Conservation (phyloP, 1,140 invertebrate genomes). For the Ostrea denselamellosa region DNA sequence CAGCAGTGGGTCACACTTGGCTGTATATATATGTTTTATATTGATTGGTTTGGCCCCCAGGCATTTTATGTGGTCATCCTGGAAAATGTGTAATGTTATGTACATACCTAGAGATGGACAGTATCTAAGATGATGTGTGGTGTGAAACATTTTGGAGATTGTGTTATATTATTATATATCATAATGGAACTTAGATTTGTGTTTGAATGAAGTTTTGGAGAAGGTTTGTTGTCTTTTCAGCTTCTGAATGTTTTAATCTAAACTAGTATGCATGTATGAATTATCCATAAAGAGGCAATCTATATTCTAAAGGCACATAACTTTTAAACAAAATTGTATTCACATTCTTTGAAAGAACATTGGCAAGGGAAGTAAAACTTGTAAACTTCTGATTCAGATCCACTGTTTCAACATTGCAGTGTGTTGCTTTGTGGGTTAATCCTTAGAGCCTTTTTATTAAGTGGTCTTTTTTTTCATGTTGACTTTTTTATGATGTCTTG, state of each 20-base stretch:
- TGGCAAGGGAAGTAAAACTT: too few species aligned
- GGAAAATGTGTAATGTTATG: not conserved
- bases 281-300: too few species aligned
- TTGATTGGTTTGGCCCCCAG: slow-evolving; percentile 27
- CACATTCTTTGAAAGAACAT: too few species aligned
- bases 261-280: too few species aligned
- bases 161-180: not conserved
- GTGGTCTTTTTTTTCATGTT: slow-evolving; percentile 10
- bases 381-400: not conserved
- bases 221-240: not conserved
- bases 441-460: not conserved
- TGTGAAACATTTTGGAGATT: not conserved
- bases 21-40: slow-evolving; percentile 10
- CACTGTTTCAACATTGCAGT: not conserved
- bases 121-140: not conserved
- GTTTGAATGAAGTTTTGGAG: not conserved
- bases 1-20: slow-evolving; percentile 7
- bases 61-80: slow-evolving; percentile 9
- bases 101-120: slow-evolving; percentile 13
- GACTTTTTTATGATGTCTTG: slow-evolving; percentile 11
- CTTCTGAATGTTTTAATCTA: too few species aligned
- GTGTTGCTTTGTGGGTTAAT: not conserved
- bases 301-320: too few species aligned
- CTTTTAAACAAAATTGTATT: too few species aligned
- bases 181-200: not conserved